Conservation (phyloP, 2,113 vertebrate genomes). For the Geococcyx californianus region DNA sequence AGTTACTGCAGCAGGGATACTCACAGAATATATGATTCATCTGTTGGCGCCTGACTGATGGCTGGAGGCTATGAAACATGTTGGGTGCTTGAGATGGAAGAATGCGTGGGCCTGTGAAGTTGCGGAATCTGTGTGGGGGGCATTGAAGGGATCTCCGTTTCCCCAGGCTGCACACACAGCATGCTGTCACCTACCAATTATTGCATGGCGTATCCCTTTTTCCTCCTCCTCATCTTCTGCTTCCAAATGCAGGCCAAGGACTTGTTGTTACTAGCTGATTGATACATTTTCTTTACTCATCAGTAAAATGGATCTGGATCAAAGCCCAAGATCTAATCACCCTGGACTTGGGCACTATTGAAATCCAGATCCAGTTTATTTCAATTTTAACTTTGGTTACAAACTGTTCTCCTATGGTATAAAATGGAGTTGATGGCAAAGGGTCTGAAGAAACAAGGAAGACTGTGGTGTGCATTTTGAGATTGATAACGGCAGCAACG, state of each 20-base stretch:
- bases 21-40: conserved; percentile 44
- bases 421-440: not conserved
- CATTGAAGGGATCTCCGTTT: conserved; percentile 30
- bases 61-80: conserved; percentile 13
- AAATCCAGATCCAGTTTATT: not conserved
- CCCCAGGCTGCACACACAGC: not conserved
- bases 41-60: conserved; percentile 14
- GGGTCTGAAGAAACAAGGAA: not conserved
- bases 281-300: conserved; percentile 31
- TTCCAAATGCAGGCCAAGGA: conserved; percentile 34
- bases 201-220: not conserved
- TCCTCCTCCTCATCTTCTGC: conserved; percentile 64
- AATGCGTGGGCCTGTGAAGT: not conserved
- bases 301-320: not conserved
- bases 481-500: not conserved
- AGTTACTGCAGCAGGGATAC: not conserved
- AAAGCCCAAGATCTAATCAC: conserved; percentile 1
- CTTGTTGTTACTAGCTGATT: conserved; percentile 42
- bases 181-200: conserved; percentile 48
- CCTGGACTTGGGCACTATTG: not conserved
- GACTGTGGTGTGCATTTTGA: not conserved
- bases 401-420: not conserved
- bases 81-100: not conserved
- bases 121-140: not conserved
- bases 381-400: not conserved